Conservation (phyloP, 2,797 vertebrate genomes). For the Cottoperca gobio region DNA sequence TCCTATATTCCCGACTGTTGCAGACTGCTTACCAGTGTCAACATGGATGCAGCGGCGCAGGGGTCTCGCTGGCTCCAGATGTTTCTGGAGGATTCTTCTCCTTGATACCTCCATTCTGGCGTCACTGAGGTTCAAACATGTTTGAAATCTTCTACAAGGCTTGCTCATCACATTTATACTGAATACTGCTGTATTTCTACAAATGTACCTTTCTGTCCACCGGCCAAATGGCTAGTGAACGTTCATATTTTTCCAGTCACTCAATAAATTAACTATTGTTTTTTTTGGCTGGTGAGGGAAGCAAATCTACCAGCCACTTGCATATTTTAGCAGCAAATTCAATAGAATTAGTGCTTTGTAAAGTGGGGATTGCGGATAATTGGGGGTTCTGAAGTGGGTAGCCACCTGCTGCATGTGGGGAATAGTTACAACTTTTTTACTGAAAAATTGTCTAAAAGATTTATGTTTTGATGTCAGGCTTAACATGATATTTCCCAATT, state of each 20-base stretch:
- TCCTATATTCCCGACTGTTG: background rate
- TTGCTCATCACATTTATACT: background rate
- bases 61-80: conserved; percentile 86
- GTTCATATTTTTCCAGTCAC: too few species aligned
- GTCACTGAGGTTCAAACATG: conserved; percentile 25
- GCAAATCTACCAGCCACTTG: too few species aligned
- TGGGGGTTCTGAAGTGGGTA: background rate
- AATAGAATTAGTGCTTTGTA: background rate
- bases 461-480: background rate
- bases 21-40: conserved; percentile 62
- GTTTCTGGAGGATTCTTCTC: conserved; percentile 72
- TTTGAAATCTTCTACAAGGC: conserved; percentile 15
- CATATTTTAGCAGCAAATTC: background rate
- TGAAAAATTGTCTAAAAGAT: background rate
- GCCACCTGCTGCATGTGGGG: background rate
- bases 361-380: background rate
- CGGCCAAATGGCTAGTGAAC: too few species aligned
- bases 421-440: background rate
- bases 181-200: background rate
- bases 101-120: conserved; percentile 82
- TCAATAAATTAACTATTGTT: too few species aligned
- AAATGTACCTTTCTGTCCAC: background rate
- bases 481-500: background rate
- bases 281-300: too few species aligned
- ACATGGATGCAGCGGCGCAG: conserved; percentile 75